Conservation (phyloP, 2,888 invertebrate species). For the Callyntrura guangdongensis region DNA sequence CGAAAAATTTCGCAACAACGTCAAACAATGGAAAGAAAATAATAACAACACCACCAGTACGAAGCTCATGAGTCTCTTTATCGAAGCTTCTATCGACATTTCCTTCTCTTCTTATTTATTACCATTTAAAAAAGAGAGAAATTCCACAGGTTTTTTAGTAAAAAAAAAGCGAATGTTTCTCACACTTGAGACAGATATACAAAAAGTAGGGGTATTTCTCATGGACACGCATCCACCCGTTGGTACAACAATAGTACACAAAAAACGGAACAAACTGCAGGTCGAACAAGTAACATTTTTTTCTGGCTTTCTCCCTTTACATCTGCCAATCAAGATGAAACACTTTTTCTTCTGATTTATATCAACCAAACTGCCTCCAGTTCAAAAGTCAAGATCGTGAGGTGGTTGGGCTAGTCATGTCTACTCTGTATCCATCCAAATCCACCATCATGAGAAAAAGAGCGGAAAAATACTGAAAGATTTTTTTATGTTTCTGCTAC, state of each 20-base stretch:
- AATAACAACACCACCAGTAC: not conserved
- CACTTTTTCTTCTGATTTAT: conserved; percentile 47
- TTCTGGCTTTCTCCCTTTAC: conserved; percentile 31
- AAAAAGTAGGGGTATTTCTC: not conserved
- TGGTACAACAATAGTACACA: conserved; percentile 5
- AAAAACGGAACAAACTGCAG: conserved; percentile 35
- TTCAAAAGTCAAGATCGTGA: conserved; percentile 61
- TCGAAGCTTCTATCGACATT: not conserved
- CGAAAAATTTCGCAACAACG: not conserved
- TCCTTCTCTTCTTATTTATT: not conserved
- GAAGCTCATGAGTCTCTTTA: not conserved
- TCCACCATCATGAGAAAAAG: conserved; percentile 19
- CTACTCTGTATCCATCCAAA: conserved; percentile 35
- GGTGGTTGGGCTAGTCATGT: conserved; percentile 29
- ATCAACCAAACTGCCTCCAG: conserved; percentile 32
- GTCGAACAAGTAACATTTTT: conserved; percentile 41
- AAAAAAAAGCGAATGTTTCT: not conserved
- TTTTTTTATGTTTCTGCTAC: not conserved
- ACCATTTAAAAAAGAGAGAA: not conserved
- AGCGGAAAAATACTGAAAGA: conserved; percentile 29
- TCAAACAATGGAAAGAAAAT: conserved; percentile 3
- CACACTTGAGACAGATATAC: not conserved
- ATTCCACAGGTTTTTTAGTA: conserved; percentile 22
- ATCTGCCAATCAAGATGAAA: conserved; percentile 59
- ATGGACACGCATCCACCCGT: not conserved